Evolutionary conservation across 1,140 invertebrate species (phyloP), one percentile per base, ranked within the genome.

Genomic region (Drosophila parabipectinata): DNA sequence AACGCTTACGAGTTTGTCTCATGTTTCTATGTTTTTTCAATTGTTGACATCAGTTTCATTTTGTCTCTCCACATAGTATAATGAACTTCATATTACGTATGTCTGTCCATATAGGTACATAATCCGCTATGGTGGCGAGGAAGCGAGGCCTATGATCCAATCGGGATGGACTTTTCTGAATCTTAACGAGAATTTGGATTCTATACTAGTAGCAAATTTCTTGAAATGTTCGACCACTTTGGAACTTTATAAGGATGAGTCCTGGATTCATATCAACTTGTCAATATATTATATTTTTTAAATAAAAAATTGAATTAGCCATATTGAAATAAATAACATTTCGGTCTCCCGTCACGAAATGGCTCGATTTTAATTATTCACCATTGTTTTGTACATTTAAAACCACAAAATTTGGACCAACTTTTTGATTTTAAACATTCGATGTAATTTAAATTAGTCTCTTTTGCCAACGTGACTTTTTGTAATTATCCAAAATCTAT

Each of bases 401-500:
- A 77, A 59, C 44, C 47, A 24, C 77, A 44, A 51, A 68, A 77
- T 54, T 47, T 53, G 41, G 74, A 32, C 34, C 66, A 45, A 6
- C 45, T 48, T 14, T 62, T 72, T 57, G 59, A 79, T 84, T 72
- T 79, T 58, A 51, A 51, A 53, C 59, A 77, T 69, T 84, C 72
- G 34, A 75, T 57, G 61, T 64, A 80, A 80, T 68, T 76, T 60
- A 76, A 84, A 84, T 67, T 76, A 56, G 51, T 44, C 28, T 18
- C 28, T 18, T 44, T 44, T 44, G 26, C 47, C 24, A 60, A 68
- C n/a, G 14, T 39, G 34, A 48, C 57, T 71, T 66, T 47, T 57
- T 63, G 60, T 75, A 81, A 77, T 80, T 74, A 87, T 85, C 73
- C 51, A 72, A 88, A 79, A 88, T 79, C 56, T 71, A 87, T 87